Conservation (phyloP, 35 echinoderm and acorn worm genomes). For the Acanthaster planci region DNA sequence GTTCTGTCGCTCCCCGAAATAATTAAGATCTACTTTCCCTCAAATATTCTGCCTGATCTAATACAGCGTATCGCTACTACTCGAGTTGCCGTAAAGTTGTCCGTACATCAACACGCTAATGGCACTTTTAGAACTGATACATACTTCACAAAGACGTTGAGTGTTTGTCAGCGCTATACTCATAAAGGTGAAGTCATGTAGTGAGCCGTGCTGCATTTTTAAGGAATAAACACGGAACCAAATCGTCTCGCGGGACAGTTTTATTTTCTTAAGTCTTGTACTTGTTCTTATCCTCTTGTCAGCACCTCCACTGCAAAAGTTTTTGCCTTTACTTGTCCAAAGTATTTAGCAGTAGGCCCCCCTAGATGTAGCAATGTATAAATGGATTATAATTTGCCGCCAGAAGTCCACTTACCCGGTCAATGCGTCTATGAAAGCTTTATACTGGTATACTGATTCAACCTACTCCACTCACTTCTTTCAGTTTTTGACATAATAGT, state of each 20-base stretch:
- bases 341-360: no score
- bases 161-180: background rate
- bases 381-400: no score
- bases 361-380: no score
- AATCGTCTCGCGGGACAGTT: no score
- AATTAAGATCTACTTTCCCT: background rate
- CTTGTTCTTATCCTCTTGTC: background rate
- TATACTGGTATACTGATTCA: no score
- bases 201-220: background rate
- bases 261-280: background rate
- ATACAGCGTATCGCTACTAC: background rate
- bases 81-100: background rate
- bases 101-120: background rate
- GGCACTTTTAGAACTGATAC: constrained; percentile 14
- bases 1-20: no score
- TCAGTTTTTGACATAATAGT: no score
- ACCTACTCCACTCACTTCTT: no score
- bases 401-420: no score
- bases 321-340: no score
- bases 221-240: no score
- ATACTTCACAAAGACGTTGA: background rate
- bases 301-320: background rate
- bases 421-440: no score
- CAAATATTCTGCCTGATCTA: background rate
- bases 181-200: background rate